Evolutionary conservation across 2,113 vertebrate genomes (phyloP).

Genomic region (Leucoraja erinaceus): DNA sequence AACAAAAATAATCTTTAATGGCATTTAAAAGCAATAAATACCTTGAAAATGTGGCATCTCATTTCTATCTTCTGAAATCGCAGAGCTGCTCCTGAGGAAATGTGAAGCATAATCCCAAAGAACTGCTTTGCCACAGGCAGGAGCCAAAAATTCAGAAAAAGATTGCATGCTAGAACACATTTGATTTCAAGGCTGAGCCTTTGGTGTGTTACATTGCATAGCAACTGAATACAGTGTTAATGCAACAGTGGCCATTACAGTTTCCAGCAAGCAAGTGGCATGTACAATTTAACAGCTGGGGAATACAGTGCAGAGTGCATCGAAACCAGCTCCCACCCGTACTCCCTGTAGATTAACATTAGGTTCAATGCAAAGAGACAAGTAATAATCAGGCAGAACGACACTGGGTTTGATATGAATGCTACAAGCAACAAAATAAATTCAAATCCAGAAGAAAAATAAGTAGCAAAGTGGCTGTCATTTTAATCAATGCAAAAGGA

Average conservation of each 20-base stretch:
- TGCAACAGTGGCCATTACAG: conserved; percentile 14
- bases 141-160: neutral
- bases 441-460: neutral
- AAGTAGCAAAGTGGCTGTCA: neutral
- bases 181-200: neutral
- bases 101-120: neutral
- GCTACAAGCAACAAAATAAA: neutral
- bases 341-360: neutral
- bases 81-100: neutral
- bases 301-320: neutral
- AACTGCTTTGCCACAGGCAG: neutral
- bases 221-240: conserved; percentile 22
- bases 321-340: neutral
- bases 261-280: neutral
- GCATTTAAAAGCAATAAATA: neutral
- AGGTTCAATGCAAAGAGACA: neutral
- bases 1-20: neutral
- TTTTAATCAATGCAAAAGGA: neutral
- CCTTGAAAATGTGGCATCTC: neutral
- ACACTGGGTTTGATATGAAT: neutral
- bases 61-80: neutral
- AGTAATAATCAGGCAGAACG: neutral
- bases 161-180: neutral
- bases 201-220: neutral
- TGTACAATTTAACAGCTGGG: conserved; percentile 31